Evolutionary conservation across 2,888 invertebrate species (phyloP).

Genomic region (Noctua fimbriata): DNA sequence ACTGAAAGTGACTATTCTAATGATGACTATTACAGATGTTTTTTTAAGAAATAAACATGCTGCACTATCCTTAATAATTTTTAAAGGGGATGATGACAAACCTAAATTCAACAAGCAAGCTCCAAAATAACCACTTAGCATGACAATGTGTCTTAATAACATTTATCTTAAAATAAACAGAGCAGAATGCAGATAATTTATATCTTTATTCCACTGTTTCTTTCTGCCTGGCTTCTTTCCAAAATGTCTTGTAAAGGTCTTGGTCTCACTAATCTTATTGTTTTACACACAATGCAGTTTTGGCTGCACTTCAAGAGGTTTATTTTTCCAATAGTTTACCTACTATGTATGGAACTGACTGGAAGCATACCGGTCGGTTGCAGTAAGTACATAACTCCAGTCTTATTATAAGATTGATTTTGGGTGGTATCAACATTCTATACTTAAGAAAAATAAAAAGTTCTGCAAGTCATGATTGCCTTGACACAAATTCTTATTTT

Average conservation of each 20-base stretch:
- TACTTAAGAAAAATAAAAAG: conserved; percentile 12
- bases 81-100: background rate
- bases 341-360: background rate
- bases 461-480: conserved; percentile 13
- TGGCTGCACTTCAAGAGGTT: conserved; percentile 40
- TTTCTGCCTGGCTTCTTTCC: conserved; percentile 40
- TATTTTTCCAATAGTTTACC: background rate
- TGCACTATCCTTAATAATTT: too few species aligned
- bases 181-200: conserved; percentile 28
- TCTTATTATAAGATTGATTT: conserved; percentile 4
- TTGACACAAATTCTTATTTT: background rate
- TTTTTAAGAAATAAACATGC: background rate
- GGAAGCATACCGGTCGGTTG: background rate
- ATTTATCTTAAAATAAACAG: conserved; percentile 35
- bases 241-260: conserved; percentile 42
- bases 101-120: background rate
- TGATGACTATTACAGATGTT: background rate
- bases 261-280: conserved; percentile 46
- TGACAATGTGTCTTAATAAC: background rate
- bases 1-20: background rate
- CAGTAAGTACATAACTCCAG: background rate
- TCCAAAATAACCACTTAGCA: background rate
- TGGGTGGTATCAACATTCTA: background rate
- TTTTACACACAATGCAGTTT: conserved; percentile 43
- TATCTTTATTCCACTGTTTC: conserved; percentile 23